Base-by-base conservation (phyloP, 2,797 vertebrate species). In the Eupleurogrammus muticus region DNA sequence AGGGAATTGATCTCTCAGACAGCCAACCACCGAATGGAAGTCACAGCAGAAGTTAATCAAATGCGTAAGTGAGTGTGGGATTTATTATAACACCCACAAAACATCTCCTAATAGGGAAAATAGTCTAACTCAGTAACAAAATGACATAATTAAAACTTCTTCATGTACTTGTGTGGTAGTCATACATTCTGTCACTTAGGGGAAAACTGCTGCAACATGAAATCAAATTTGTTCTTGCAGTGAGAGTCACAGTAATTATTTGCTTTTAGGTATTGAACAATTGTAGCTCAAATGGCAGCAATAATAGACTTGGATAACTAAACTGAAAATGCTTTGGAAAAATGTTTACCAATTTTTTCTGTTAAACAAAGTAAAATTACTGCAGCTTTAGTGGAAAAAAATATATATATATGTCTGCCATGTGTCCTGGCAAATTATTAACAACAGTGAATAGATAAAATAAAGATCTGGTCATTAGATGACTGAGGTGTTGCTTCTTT, bases 1-100 rank as follows among this genome's bases (percentile, higher is more conserved):
- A 77, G 65, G 14, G 36, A 73, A 79, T 65, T 58, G 61, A 84
- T 86, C 55, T 57, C 63, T 62, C 51, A 57, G 48, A 80, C 53
- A 73, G 23, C 12, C 40, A 63, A 66, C 55, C 53, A 50, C 68
- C 64, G 14, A 60, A 77, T 81, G 51, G 19, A 71, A 62, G 60
- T 63, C 50, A 75, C 49, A 66, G 64, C 47, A 76, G 21, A 40
- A 50, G 46, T 42, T 48, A 85, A 69, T 70, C 65, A 69, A 82
- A 73, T 58, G 62, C 73, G 24, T 11, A 44, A 21, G 12, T 11
- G 47, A 21, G 12, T 9, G 5, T n/a, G 35, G 20, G 58, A 66
- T 75, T 67, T 67, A 75, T 77, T 67, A 23, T 52, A 68, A 66
- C 46, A 21, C n/a, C 16, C 46, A 16, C 0, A 16, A 58, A 66